These are phyloP conservation scores for Pelobates fuscus DNA, from an alignment of 2,113 vertebrate species.

Conservation along the genomic window DNA sequence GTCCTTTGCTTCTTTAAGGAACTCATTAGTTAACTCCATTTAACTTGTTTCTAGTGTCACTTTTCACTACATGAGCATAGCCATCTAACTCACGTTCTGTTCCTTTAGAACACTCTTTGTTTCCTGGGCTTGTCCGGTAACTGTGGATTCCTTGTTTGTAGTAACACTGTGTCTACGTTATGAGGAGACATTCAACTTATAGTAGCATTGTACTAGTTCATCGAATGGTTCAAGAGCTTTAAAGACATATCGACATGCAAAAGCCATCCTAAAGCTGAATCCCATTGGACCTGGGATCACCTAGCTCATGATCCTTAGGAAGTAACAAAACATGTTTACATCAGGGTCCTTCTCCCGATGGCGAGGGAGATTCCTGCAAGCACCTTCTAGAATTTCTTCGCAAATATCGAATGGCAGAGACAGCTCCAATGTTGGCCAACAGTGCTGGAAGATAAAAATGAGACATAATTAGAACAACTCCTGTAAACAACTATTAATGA, in stretches of 20 bases:
- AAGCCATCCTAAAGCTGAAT: neutral
- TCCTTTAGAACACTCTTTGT: neutral
- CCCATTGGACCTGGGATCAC: neutral
- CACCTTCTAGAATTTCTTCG: constrained; percentile 67
- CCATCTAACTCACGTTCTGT: neutral
- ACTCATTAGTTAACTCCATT: no score
- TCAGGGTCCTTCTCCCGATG: constrained; percentile 9
- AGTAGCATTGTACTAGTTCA: neutral
- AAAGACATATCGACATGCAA: neutral
- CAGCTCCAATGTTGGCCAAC: constrained; percentile 86
- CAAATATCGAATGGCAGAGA: constrained; percentile 91
- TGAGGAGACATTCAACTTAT: neutral
- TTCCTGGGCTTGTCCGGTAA: neutral
- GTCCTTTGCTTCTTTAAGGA: neutral
- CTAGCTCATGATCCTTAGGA: neutral
- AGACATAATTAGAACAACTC: no score
- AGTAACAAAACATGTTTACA: neutral
- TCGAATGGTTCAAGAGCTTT: neutral
- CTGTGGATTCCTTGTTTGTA: neutral
- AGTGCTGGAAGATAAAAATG: constrained; percentile 73
- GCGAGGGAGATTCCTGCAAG: neutral
- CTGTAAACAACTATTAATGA: no score
- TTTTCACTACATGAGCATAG: neutral
- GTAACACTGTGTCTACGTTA: neutral
- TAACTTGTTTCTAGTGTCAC: neutral